Percentiles rank a stretch among this genome's conserved stretches.
phyloP scores from a whole-genome alignment of 2,113 vertebrate genomes.

The Mormoops blainvillei region DNA sequence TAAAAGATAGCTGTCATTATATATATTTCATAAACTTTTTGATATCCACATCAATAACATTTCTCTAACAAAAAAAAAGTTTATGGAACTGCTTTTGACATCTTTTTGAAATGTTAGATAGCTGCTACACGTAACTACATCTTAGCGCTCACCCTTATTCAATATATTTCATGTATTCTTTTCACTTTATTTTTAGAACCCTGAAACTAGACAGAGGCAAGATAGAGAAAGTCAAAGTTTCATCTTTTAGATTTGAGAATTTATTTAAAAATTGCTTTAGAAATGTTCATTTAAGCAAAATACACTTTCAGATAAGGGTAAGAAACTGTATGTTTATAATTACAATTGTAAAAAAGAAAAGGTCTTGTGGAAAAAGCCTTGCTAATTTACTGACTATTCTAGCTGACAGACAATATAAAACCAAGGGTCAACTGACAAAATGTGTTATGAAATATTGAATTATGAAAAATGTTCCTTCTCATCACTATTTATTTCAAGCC shows the following conservation, averaged over 20 bases:
- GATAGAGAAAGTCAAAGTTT: not conserved
- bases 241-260: constrained; percentile 14
- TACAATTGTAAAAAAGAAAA: not conserved
- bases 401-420: not conserved
- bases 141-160: not conserved
- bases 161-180: not conserved
- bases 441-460: not conserved
- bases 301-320: not conserved
- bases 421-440: not conserved
- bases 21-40: not conserved
- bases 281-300: constrained; percentile 19
- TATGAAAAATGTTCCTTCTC: not conserved
- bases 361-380: not conserved
- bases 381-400: not conserved
- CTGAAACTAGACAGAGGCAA: not conserved
- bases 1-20: not conserved
- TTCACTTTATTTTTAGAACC: not conserved
- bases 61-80: not conserved
- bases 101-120: not conserved
- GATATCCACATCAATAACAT: not conserved
- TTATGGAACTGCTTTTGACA: not conserved
- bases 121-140: not conserved
- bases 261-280: not conserved
- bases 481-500: not conserved
- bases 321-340: not conserved